These are phyloP conservation scores for Dorcus hopei DNA, from an alignment of 2,888 invertebrate genomes.

Conservation along the genomic window DNA sequence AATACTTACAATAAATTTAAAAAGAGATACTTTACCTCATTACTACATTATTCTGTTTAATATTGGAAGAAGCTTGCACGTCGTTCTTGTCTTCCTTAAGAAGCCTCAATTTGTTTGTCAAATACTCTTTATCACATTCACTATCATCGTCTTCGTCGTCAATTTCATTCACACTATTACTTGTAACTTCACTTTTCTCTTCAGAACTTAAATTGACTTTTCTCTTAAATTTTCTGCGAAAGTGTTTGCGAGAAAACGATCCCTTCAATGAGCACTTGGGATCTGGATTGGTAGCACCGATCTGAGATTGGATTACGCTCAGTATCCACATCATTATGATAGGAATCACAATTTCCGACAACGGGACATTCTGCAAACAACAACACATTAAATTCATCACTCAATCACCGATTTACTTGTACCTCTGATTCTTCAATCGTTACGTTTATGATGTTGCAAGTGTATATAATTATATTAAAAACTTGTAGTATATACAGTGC, in stretches of 20 bases:
- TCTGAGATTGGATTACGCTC: conserved; percentile 77
- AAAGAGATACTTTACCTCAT: background rate
- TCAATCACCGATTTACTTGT: background rate
- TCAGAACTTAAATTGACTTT: conserved; percentile 5
- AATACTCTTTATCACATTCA: background rate
- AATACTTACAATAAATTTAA: background rate
- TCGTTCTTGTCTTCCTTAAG: background rate
- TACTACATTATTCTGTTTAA: background rate
- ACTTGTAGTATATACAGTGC: conserved; percentile 63
- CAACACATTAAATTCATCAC: background rate
- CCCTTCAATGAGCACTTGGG: conserved; percentile 13
- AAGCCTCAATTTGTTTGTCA: background rate
- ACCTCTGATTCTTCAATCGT: conserved; percentile 32
- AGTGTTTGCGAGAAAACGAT: conserved; percentile 9
- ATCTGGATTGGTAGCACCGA: conserved; percentile 55
- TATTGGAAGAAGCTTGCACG: background rate
- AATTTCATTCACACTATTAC: conserved; percentile 7
- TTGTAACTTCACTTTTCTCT: conserved; percentile 8
- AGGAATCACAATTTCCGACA: conserved; percentile 71
- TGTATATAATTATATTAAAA: conserved; percentile 48
- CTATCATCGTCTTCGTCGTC: conserved; percentile 15
- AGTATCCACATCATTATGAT: conserved; percentile 69
- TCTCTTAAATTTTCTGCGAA: conserved; percentile 13
- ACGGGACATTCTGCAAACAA: conserved; percentile 54
- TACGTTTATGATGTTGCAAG: conserved; percentile 41